Evolutionary conservation across 2,797 vertebrate genomes (phyloP), one percentile per base, ranked within the genome.

Genomic region (Lateolabrax maculatus): DNA sequence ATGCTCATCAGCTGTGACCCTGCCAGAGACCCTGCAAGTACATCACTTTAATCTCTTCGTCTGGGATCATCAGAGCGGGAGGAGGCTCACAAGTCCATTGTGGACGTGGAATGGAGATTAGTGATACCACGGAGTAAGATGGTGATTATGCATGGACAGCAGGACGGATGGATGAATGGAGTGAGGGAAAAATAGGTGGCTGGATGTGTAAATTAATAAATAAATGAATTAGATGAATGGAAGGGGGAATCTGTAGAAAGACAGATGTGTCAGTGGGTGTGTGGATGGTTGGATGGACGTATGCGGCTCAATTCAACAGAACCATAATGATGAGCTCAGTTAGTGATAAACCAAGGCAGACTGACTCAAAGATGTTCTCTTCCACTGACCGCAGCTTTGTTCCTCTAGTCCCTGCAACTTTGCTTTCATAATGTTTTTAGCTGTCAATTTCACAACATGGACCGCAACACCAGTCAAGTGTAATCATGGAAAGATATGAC

Each of bases 11-110:
- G 71, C 78, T 41, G 31, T 48, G 80, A 79, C 71, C 77, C 74
- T 43, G 57, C 15, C 60, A 34, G 46, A 63, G 64, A 67, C 77
- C 75, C 49, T 44, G 34, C 66, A 76, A 86, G 79, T 71, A 71
- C 81, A 71, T 86, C 29, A n/a, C 46, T 89, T 80, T 87, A 92
- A 92, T 90, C 89, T 84, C 65, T 83, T 49, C 27, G 70, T 81
- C 72, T 75, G 64, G 69, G 79, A 88, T 73, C 68, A 81, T 62
- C 80, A 70, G 23, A 74, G 74, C 67, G 49, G 77, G 71, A 79
- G 68, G 37, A 73, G 51, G 78, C 75, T 79, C n/a, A 61, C 61
- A 72, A 64, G 69, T 83, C 68, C 76, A 51, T 5, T 11, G 55
- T 4, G 5, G 37, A 75, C 63, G 75, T 11, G 8, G 49, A 78